Conservation (phyloP, 2,797 vertebrate genomes). For the Halcyon leucocephala region DNA sequence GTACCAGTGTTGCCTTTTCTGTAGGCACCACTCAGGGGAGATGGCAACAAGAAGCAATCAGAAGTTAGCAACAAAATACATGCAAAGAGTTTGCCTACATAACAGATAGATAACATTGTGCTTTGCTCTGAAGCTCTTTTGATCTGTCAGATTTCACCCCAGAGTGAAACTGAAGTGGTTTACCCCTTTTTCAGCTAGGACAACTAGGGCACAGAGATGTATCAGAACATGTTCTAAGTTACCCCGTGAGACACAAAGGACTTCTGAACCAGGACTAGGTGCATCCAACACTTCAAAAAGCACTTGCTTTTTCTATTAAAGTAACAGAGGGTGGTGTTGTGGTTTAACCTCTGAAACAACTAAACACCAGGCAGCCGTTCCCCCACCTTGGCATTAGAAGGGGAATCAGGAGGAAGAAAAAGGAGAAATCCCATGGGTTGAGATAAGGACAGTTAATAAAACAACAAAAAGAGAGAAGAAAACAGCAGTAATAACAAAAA, state of each 20-base stretch:
- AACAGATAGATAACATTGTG: neutral
- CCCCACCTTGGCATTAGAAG: neutral
- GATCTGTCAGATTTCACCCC: neutral
- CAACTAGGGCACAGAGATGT: neutral
- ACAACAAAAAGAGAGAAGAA: neutral
- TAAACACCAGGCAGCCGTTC: neutral
- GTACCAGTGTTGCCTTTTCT: neutral
- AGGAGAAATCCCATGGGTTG: neutral
- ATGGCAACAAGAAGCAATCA: neutral
- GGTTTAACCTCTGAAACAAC: neutral
- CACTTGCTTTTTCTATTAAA: neutral
- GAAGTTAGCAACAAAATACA: neutral
- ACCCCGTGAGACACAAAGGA: neutral
- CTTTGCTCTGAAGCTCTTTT: neutral
- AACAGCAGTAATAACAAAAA: neutral
- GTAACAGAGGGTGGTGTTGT: accelerated
- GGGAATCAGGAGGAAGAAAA: neutral
- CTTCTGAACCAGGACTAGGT: accelerated
- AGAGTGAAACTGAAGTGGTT: neutral
- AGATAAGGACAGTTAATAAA: neutral
- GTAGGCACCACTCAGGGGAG: neutral
- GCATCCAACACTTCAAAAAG: neutral
- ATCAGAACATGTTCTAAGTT: neutral
- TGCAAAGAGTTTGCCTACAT: neutral
- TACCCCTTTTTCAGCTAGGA: neutral